Percentiles rank a stretch among this genome's conserved stretches.
Conservation (phyloP, 2,888 invertebrate species). For the Eugnorisma glareosa region DNA sequence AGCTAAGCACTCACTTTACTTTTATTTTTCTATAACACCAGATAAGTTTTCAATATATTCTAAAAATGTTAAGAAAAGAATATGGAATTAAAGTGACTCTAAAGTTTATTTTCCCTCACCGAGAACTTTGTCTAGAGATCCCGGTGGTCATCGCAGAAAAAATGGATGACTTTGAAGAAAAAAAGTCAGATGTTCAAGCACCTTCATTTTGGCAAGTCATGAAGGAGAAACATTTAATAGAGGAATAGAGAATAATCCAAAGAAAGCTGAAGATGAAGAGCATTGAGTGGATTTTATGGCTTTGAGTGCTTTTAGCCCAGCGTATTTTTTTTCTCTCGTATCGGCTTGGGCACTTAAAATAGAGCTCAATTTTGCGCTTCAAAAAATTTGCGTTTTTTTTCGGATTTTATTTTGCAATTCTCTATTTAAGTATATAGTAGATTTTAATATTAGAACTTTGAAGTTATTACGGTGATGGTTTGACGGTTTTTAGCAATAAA, state of each 20-base stretch:
- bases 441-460: too few species aligned
- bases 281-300: not conserved
- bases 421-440: too few species aligned
- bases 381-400: not conserved
- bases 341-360: not conserved
- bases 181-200: not conserved
- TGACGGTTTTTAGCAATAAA: too few species aligned
- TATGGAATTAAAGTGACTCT: constrained; percentile 1
- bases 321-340: not conserved
- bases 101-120: not conserved
- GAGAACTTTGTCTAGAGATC: not conserved
- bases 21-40: not conserved
- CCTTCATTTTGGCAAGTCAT: not conserved
- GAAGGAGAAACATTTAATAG: not conserved
- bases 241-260: not conserved
- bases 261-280: not conserved
- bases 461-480: too few species aligned
- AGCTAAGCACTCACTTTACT: too few species aligned
- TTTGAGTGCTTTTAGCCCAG: not conserved
- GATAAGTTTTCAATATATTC: not conserved
- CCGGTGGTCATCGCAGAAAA: not conserved
- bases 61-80: constrained; percentile 1
- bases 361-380: too few species aligned
- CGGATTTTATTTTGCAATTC: too few species aligned
- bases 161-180: not conserved